phyloP scores from a whole-genome alignment of 2,797 vertebrate species.

The Phataginus tricuspis region DNA sequence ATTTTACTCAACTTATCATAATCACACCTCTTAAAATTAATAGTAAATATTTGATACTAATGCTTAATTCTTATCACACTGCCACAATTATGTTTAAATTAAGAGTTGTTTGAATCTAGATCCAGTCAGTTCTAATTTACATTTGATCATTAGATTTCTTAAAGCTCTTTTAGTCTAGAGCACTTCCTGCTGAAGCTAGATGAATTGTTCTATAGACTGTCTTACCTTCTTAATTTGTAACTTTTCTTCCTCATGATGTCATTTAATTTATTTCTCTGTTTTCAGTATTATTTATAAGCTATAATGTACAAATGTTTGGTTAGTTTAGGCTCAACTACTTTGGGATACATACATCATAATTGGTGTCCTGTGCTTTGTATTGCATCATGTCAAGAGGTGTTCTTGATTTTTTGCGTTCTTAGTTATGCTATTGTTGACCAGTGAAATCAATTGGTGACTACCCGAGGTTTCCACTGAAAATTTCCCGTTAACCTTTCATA shows the following conservation, averaged over 20 bases:
- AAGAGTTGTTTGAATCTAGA: constrained; percentile 16
- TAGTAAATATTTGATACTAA: not conserved
- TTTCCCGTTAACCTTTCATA: not conserved
- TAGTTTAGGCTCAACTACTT: not conserved
- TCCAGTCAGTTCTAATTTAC: not conserved
- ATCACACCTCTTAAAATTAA: constrained; percentile 25
- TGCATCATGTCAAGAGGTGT: not conserved
- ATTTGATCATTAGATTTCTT: not conserved
- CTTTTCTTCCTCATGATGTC: not conserved
- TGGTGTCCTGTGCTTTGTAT: not conserved
- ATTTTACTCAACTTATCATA: not conserved
- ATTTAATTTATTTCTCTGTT: not conserved
- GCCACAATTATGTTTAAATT: not conserved
- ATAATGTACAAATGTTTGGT: not conserved
- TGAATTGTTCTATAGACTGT: not conserved
- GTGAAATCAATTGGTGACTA: not conserved
- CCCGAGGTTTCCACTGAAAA: not conserved
- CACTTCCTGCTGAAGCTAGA: not conserved
- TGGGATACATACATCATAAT: not conserved
- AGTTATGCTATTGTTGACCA: not conserved
- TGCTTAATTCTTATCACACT: not conserved
- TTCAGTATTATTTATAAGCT: not conserved
- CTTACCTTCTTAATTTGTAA: not conserved
- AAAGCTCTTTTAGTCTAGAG: not conserved
- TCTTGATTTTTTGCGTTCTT: not conserved